Base-by-base conservation (phyloP, 2,888 invertebrate genomes). In the Drosophila histrio region DNA sequence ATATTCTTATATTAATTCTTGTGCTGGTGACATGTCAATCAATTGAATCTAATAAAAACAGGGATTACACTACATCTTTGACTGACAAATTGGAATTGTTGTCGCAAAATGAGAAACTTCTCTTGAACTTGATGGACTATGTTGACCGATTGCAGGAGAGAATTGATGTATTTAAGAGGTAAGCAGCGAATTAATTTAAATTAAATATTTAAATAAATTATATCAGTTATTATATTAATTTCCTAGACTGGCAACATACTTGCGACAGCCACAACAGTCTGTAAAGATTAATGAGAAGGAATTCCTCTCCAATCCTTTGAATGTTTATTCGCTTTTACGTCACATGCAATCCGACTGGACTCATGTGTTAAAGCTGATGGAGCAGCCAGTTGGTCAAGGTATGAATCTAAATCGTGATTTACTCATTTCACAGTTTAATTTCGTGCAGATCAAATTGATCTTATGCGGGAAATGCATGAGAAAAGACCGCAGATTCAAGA, bases 281-380 rank as follows among this genome's bases (percentile, higher is more conserved):
- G 52, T 72, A 2, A 13, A 50, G 17, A 70, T 56, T 0, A 41
- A n/a, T 0, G 75, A 75, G 13, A 21, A 57, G 43, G 79, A 78
- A 21, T 70, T 67, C 11, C 8, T 78, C 3, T 60, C 52, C 1
- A 78, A 84, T 67, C 85, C 80, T 0, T 26, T 80, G 1, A 46
- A 75, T 36, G 61, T 57, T 19, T 84, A 49, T 22, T 63, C 69
- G 1, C 70, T 80, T 4, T 44, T 81, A 7, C 64, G 79, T 0
- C 79, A 76, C 24, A 52, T 75, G 72, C 26, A 63, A 9, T 22
- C 41, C 1, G 80, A 78, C 11, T 80, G 80, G 80, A 5, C 4
- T 0, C 11, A 57, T 0, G 2, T 81, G 2, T 39, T 62, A 13
- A n/a, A 21, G 2, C 3, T 57, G 0, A 63, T 81, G 60, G 11